These are phyloP conservation scores for Aplochiton taeniatus DNA, from an alignment of 2,797 vertebrate genomes.

Conservation along the genomic window DNA sequence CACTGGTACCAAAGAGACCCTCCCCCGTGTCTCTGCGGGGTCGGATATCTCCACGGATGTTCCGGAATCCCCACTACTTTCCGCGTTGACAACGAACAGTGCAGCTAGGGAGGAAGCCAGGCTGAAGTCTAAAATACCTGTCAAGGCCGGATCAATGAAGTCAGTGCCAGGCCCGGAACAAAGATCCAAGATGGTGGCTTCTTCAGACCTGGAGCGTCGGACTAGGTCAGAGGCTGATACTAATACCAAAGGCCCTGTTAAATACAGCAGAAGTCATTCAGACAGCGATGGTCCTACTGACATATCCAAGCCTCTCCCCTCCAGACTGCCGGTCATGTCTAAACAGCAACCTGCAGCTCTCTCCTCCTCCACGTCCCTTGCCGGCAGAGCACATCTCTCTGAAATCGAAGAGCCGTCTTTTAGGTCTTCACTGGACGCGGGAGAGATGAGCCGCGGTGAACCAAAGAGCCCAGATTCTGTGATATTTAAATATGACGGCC, in stretches of 20 bases:
- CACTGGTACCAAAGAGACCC: conserved; percentile 10
- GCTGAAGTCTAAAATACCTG: conserved; percentile 79
- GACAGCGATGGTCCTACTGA: conserved; percentile 59
- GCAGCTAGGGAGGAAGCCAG: conserved; percentile 59
- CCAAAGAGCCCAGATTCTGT: conserved; percentile 67
- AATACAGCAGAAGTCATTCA: conserved; percentile 58
- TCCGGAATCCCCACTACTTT: conserved; percentile 40
- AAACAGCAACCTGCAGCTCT: conserved; percentile 54
- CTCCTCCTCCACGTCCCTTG: conserved; percentile 17
- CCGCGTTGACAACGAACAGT: conserved; percentile 39
- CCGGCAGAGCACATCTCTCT: conserved; percentile 34
- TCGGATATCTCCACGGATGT: conserved; percentile 20
- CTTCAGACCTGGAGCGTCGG: conserved; percentile 47
- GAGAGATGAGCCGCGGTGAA: conserved; percentile 54
- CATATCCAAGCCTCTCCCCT: conserved; percentile 69
- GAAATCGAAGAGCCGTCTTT: conserved; percentile 39
- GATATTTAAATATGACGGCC: conserved; percentile 72
- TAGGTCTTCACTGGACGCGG: conserved; percentile 53
- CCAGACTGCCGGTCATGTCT: conserved; percentile 73
- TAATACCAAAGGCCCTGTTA: conserved; percentile 61
- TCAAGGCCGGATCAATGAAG: conserved; percentile 71
- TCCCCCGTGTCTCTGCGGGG: conserved; percentile 15
- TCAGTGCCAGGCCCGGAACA: conserved; percentile 46
- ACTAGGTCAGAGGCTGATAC: conserved; percentile 69
- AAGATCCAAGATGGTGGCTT: conserved; percentile 33